Evolutionary conservation across 2,888 invertebrate genomes (phyloP), one percentile per base, ranked within the genome.

Genomic region (Pterobdella sp.): DNA sequence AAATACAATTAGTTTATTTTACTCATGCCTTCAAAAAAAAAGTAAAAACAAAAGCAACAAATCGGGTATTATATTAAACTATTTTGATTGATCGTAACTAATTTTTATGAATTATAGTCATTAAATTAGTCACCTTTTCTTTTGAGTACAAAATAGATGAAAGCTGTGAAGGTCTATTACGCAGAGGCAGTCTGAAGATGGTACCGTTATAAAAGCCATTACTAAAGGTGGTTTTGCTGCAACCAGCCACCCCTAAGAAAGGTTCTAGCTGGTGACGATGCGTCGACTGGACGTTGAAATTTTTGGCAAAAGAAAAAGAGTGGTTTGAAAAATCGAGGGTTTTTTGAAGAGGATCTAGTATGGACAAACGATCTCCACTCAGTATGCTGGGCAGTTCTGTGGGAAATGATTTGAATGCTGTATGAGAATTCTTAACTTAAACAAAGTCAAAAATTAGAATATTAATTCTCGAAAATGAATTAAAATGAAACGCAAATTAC

Each of bases 101-200:
- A 14, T 42, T 7, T 42, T 22, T 14, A 14, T 42, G 49, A 56
- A 56, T 18, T n/a, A n/a, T 26, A 64, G 26, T 22, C 26, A 34
- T 7, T 22, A 77, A 68, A n/a, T 72, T 22, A 31, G 75, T 63
- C 1, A 77, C 71, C 36, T 75, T 76, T 18, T 78, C 77, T 18
- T 64, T 52, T 4, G 68, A 73, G 71, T 77, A 78, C 10, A 76
- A 36, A 7, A 60, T 73, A 37, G 75, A 75, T 1, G 77, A 77
- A n/a, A 78, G 73, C 1, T 73, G 56, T 0, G 76, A 76, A 4
- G 74, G 56, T 35, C 63, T 72, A 35, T 78, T 80, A 73, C 82
- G 68, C n/a, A 82, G 76, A 18, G 82, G 82, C 35, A 82, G 78
- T 29, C 82, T 76, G 72, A 82, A 81, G 37, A 82, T 74, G 1